Percentiles rank a stretch among this genome's conserved stretches.
Conservation (phyloP, 23 tunicate species). For the Ciona savignyi region DNA sequence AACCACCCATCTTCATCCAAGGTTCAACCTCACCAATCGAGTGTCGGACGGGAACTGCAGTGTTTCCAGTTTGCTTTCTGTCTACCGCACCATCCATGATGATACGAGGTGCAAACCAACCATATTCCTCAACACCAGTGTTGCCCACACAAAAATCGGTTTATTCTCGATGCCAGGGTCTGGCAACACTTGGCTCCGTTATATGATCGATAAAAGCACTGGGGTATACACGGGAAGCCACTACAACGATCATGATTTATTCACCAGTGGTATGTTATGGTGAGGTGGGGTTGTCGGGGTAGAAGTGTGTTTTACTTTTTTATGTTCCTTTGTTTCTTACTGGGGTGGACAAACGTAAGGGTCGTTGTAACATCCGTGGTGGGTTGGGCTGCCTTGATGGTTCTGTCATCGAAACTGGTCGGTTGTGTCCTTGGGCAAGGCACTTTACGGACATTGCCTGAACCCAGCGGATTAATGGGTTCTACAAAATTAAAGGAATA, state of each 20-base stretch:
- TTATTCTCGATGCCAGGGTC: slow-evolving; percentile 1
- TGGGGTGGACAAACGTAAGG: too few relatives aligned
- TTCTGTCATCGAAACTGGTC: too few relatives aligned
- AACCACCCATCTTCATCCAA: too few relatives aligned
- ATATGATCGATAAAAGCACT: slow-evolving; percentile 1
- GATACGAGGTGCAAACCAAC: neutral
- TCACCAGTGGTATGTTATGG: neutral
- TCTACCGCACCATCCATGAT: neutral
- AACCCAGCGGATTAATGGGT: too few relatives aligned
- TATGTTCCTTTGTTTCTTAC: too few relatives aligned
- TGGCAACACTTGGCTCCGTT: slow-evolving; percentile 1
- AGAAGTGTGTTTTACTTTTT: too few relatives aligned
- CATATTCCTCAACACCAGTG: neutral
- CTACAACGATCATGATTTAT: neutral
- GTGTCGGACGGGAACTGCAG: neutral
- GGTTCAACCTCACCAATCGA: neutral
- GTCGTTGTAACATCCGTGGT: too few relatives aligned
- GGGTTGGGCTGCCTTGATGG: too few relatives aligned
- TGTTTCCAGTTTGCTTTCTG: neutral
- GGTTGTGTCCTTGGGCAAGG: too few relatives aligned
- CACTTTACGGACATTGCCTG: too few relatives aligned
- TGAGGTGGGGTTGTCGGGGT: too few relatives aligned
- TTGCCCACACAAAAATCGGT: neutral
- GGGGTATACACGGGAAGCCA: slow-evolving; percentile 2
- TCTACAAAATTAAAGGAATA: too few relatives aligned